Evolutionary conservation across 1,140 invertebrate genomes (phyloP).

Genomic region (Samia ricini): DNA sequence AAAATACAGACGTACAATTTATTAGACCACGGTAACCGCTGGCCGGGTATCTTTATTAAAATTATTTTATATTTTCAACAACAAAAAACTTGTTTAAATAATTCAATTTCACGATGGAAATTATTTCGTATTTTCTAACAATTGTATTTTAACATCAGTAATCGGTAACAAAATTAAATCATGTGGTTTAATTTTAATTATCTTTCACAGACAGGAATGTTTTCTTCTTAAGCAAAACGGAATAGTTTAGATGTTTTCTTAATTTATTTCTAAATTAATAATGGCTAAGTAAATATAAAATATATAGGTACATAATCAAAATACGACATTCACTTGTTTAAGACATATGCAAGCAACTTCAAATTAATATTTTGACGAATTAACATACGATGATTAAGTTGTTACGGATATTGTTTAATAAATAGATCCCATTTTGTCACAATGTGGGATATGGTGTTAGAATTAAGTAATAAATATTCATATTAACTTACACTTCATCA

Average conservation of each 20-base stretch:
- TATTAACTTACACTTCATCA: constrained; percentile 51
- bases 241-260: background rate
- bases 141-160: background rate
- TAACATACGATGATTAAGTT: no score
- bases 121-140: background rate
- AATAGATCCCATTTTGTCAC: constrained; percentile 67
- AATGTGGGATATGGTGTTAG: constrained; percentile 55
- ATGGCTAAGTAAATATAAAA: no score
- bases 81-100: no score
- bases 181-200: no score
- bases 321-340: no score
- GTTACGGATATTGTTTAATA: background rate
- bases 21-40: background rate
- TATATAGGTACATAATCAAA: no score
- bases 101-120: no score
- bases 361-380: no score
- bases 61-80: no score
- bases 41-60: background rate
- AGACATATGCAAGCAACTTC: background rate
- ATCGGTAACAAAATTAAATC: background rate
- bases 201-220: background rate
- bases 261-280: background rate
- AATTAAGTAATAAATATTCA: constrained; percentile 43
- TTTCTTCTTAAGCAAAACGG: background rate
- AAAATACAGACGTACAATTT: background rate